A percentile compares a stretch with the other conserved stretches of the same genome.
These are phyloP conservation scores for Dryoscopus gambensis DNA, from an alignment of 2,113 vertebrate genomes.

Conservation along the genomic window DNA sequence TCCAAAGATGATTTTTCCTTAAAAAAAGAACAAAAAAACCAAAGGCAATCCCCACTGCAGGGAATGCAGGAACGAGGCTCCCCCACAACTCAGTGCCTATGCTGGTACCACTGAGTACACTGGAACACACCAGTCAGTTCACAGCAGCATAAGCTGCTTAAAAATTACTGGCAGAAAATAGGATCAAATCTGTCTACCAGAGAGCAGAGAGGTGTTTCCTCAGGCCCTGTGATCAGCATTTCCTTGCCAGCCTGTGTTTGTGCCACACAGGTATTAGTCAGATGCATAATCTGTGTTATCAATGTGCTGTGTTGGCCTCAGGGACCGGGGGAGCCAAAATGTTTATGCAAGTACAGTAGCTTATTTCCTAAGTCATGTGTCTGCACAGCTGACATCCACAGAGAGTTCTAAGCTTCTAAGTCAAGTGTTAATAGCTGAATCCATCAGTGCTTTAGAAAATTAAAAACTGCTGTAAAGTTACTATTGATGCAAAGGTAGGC, in stretches of 20 bases:
- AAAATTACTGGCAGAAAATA: neutral
- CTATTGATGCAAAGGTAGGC: neutral
- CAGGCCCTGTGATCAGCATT: neutral
- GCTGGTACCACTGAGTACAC: neutral
- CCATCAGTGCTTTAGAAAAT: neutral
- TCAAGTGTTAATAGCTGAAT: slow-evolving; percentile 11
- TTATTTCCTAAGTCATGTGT: slow-evolving; percentile 14
- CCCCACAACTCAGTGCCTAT: neutral
- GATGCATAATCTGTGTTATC: neutral
- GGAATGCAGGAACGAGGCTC: neutral
- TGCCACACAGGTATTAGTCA: slow-evolving; percentile 12
- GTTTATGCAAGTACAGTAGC: slow-evolving; percentile 18
- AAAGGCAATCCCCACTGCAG: neutral
- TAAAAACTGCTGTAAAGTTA: neutral
- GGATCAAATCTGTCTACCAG: neutral
- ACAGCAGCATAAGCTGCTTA: neutral
- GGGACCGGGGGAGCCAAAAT: neutral
- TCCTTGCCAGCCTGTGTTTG: neutral
- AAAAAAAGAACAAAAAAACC: neutral
- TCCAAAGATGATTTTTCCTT: neutral
- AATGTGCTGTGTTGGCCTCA: neutral
- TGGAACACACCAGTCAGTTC: neutral
- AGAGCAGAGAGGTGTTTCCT: slow-evolving; percentile 16
- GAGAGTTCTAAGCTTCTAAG: neutral
- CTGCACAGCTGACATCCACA: slow-evolving; percentile 12